Base-by-base conservation (phyloP, 2,797 vertebrate genomes). In the Malacoraja senta region DNA sequence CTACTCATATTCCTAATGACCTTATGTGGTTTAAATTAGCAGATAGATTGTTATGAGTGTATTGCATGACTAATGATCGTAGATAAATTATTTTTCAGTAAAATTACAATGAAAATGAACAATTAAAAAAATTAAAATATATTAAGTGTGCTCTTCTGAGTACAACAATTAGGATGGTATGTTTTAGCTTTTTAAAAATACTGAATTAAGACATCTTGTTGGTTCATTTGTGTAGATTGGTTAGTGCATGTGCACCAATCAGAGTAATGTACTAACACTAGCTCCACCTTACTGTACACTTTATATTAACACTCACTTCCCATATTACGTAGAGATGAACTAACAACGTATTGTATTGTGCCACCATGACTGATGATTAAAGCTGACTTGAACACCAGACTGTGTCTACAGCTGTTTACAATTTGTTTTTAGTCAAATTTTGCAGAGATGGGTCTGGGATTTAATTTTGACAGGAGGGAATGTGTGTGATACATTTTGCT, bases 31-130 rank as follows among this genome's bases (percentile, higher is more conserved):
- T 44, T 71, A 21, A 10, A 24, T 77, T 68, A 1, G 65, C 8
- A 79, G 32, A 74, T 94, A 13, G 94, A 93, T 0, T 0, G 58
- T 84, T 94, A 0, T 0, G 94, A 93, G 26, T 86, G 61, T 17
- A 86, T 9, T 86, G n/a, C 21, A 26, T 58, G 29, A 9, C 58
- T 44, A 58, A 84, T 78, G n/a, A 35, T 58, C 19, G 10, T 21
- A 84, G 44, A 58, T 26, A 61, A 53, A 53, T 58, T 15, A 6
- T 53, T 8, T 8, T 10, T 53, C 3, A 26, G 21, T 13, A 24
- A 91, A 91, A 91, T 53, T 29, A 38, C 35, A 91, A 3, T 44
- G 21, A 71, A 91, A 72, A 44, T 72, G 26, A 44, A 68, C 13
- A 68, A 3, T 35, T 88, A 88, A 32, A 90, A 90, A 38, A 32